phyloP scores from a whole-genome alignment of 2,797 vertebrate species.

The Leucoraja ocellata region DNA sequence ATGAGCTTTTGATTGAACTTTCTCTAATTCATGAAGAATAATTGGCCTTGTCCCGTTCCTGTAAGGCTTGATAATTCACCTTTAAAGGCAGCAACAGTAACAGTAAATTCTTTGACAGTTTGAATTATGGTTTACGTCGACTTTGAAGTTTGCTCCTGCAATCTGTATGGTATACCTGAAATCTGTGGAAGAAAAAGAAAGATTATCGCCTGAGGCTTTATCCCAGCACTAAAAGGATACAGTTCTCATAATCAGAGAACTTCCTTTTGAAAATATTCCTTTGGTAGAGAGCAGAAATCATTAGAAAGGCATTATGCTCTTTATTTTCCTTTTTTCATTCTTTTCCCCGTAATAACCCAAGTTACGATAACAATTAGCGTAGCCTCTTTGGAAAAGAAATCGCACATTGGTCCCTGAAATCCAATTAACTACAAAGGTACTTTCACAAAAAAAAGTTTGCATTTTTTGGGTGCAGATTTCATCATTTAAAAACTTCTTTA shows the following conservation, averaged over 20 bases:
- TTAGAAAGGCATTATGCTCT: neutral
- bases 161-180: neutral
- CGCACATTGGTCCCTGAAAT: neutral
- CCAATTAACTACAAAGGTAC: neutral
- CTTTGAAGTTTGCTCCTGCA: neutral
- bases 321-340: neutral
- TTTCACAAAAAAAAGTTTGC: neutral
- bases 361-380: neutral
- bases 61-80: neutral
- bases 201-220: constrained; percentile 5
- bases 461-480: neutral
- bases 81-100: neutral
- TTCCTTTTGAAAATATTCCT: constrained; percentile 11
- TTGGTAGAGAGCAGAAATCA: constrained; percentile 3
- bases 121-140: neutral
- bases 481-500: neutral
- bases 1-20: neutral
- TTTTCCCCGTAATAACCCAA: neutral
- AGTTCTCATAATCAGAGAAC: neutral
- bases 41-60: too few species aligned
- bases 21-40: neutral
- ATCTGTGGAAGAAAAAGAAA: neutral
- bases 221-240: constrained; percentile 3
- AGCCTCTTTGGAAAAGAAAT: constrained; percentile 4
- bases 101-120: neutral